Base-by-base conservation (phyloP, 2,888 invertebrate species). In the Pherbina coryleti region DNA sequence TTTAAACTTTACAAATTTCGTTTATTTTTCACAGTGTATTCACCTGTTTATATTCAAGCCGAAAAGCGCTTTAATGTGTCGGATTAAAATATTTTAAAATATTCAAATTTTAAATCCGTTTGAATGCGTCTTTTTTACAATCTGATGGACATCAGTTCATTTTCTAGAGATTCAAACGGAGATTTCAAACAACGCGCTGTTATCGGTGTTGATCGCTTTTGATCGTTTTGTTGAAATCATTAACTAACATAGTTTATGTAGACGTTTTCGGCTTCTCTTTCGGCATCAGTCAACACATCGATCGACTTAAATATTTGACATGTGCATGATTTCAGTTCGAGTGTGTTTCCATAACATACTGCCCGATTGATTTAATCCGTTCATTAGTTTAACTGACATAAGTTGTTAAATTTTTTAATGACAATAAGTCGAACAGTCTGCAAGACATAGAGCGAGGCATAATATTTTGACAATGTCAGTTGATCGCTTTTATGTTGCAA, bases 191-290 rank as follows among this genome's bases (percentile, higher is more conserved):
- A 55, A 71, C 78, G 80, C 66, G 60, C 44, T 51, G 49, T 53
- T 34, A n/a, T 73, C 11, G 44, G 60, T 34, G 44, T 49, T 22
- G 69, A 69, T 49, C 51, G 25, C 25, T 69, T 72, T 75, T 83
- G 81, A 86, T 80, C 86, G 84, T 83, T 87, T 86, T 86, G 86
- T 86, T 87, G 85, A 86, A 87, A 84, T 85, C 86, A 87, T 86
- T 86, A 86, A 86, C 86, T 84, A 85, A 81, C 84, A 84, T 85
- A 86, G 84, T 86, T 86, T 86, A 86, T 86, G 84, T 82, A 84
- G 83, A 49, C 44, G n/a, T 31, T 19, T 66, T 28, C 64, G 14
- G 11, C 69, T 25, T 69, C 49, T 51, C 69, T 51, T 69, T 25
- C 5, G 17, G 25, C 69, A 51, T 69, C 49, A 28, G 49, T 55